Conservation (phyloP, 2,113 vertebrate species). For the Saccopteryx bilineata region DNA sequence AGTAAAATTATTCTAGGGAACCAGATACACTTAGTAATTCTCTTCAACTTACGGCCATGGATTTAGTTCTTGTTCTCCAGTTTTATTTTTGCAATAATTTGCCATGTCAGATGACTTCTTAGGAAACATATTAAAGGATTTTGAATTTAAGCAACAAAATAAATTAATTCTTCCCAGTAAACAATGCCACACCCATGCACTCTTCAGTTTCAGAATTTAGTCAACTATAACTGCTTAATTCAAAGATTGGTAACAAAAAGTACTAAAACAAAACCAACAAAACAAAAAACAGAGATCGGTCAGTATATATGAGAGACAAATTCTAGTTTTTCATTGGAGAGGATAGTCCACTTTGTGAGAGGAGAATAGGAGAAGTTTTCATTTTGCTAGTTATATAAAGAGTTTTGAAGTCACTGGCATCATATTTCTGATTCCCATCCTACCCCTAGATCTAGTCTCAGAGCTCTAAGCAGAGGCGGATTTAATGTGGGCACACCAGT, state of each 20-base stretch:
- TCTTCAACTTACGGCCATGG: not conserved
- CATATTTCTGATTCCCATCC: not conserved
- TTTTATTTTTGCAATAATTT: slow-evolving; percentile 65
- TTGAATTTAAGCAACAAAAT: slow-evolving; percentile 61
- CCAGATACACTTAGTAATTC: not conserved
- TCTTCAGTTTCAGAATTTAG: slow-evolving; percentile 61
- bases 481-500: too few species aligned
- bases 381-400: not conserved
- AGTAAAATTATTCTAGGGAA: slow-evolving; percentile 34
- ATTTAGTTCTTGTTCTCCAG: not conserved
- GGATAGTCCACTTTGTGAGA: not conserved
- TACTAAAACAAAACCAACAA: not conserved
- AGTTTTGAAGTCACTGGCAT: not conserved
- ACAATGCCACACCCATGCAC: slow-evolving; percentile 15
- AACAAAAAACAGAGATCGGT: not conserved
- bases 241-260: not conserved
- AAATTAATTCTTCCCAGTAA: slow-evolving; percentile 63
- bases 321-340: not conserved
- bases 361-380: not conserved
- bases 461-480: not conserved
- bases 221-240: not conserved
- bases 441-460: not conserved
- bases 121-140: slow-evolving; percentile 49
- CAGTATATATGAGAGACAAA: not conserved
- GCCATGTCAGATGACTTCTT: slow-evolving; percentile 72